Evolutionary conservation across 2,797 vertebrate genomes (phyloP), one percentile per base, ranked within the genome.

Genomic region (Poecilia gillii): DNA sequence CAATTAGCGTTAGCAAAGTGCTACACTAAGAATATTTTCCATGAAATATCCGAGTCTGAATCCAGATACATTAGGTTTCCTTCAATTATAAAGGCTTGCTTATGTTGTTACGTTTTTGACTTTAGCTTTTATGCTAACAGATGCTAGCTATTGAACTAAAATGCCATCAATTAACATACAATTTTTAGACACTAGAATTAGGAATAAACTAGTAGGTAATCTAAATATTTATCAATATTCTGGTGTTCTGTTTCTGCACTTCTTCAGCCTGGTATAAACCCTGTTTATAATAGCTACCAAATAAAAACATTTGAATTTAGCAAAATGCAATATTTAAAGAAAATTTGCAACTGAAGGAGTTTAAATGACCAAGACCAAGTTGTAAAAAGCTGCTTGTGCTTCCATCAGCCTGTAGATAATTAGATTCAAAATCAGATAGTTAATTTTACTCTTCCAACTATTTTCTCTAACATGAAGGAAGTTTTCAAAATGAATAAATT

Each of bases 381-480:
- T 23, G 36, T 39, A 66, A 36, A 39, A 66, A 53, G 68, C 77
- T 71, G 53, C 74, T 73, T 39, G 75, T 28, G 33, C 62, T 62
- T 33, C 59, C 3, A 18, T 71, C 64, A 0, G 57, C 81, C 75
- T 73, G 23, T 41, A 78, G 80, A 83, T 86, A 82, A 93, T 87
- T 82, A 80, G 88, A 88, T 83, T 86, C 77, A 89, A 88, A 94
- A 18, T 18, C 59, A 18, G 6, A 62, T 7, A 12, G 1, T 33
- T 62, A 33, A 62, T 33, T 31, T 31, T 59, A 18, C 14, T 31
- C 57, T 33, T 20, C 62, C 16, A 16, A 36, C 31, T 64, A 20
- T 36, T 39, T 66, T 39, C 33, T 66, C 3, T 31, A 89, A 92
- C 11, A n/a, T n/a, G 66, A 13, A 45, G 66, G 25, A 45, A 9